Evolutionary conservation across 2,113 vertebrate genomes (phyloP).

Genomic region (Nestor notabilis): DNA sequence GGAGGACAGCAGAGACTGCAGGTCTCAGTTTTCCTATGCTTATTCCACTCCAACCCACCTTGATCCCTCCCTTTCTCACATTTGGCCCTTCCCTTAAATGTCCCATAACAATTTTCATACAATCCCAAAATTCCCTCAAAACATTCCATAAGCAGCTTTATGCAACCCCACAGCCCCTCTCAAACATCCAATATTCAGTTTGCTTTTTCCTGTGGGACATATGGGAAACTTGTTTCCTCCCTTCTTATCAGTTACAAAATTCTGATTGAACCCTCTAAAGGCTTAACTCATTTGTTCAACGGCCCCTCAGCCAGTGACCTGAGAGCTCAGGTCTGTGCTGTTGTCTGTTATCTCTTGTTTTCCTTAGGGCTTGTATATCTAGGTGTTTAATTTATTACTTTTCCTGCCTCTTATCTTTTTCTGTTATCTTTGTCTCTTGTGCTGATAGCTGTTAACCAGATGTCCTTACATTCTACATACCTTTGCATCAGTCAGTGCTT

Average conservation of each 20-base stretch:
- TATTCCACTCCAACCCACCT: neutral
- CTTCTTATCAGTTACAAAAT: neutral
- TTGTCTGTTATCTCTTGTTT: constrained; percentile 3
- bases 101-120: neutral
- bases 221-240: neutral
- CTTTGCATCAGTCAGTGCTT: neutral
- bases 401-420: constrained; percentile 4
- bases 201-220: neutral
- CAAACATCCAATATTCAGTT: neutral
- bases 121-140: neutral
- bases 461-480: neutral
- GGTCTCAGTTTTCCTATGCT: neutral
- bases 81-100: neutral
- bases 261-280: neutral
- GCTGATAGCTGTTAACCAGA: neutral
- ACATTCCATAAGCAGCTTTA: neutral
- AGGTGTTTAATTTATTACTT: constrained; percentile 26
- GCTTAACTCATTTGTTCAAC: neutral
- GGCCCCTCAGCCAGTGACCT: neutral
- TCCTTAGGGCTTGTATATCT: neutral
- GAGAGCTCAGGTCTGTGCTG: neutral
- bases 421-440: neutral
- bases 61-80: neutral
- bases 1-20: neutral
- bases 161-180: neutral